Evolutionary conservation across 2,888 invertebrate species (phyloP).

Genomic region (Leucophenga montana): DNA sequence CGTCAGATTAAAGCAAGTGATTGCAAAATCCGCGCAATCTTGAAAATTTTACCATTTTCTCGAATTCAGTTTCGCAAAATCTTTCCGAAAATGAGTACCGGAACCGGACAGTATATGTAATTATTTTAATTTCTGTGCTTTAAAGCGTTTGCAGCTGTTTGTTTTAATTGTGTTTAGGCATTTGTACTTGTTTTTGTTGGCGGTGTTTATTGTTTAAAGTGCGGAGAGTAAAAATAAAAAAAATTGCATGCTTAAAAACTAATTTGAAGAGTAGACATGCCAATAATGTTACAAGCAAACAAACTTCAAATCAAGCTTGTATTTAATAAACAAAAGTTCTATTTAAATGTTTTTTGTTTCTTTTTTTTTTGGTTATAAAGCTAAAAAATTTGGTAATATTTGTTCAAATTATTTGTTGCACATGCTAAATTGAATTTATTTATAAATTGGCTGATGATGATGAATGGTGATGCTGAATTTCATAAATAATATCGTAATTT

Average conservation of each 20-base stretch:
- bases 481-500: slow-evolving; percentile 30
- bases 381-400: no score
- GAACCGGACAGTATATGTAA: background rate
- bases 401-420: slow-evolving; percentile 7
- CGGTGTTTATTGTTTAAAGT: slow-evolving; percentile 42
- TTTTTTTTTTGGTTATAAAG: no score
- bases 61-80: no score
- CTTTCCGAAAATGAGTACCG: no score
- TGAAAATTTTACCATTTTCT: no score
- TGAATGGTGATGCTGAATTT: slow-evolving; percentile 9
- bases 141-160: slow-evolving; percentile 20
- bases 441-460: slow-evolving; percentile 17
- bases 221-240: slow-evolving; percentile 34
- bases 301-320: no score
- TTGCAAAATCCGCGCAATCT: no score
- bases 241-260: slow-evolving; percentile 56
- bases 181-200: slow-evolving; percentile 11
- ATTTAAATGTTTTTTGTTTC: slow-evolving; percentile 31
- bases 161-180: slow-evolving; percentile 22
- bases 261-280: slow-evolving; percentile 44
- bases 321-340: no score
- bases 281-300: slow-evolving; percentile 55
- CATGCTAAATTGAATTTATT: background rate
- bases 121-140: slow-evolving; percentile 6
- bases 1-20: no score